Percentiles rank a stretch among this genome's conserved stretches.
phyloP scores from a whole-genome alignment of 2,113 vertebrate species.

The Phylloscopus whistleri region DNA sequence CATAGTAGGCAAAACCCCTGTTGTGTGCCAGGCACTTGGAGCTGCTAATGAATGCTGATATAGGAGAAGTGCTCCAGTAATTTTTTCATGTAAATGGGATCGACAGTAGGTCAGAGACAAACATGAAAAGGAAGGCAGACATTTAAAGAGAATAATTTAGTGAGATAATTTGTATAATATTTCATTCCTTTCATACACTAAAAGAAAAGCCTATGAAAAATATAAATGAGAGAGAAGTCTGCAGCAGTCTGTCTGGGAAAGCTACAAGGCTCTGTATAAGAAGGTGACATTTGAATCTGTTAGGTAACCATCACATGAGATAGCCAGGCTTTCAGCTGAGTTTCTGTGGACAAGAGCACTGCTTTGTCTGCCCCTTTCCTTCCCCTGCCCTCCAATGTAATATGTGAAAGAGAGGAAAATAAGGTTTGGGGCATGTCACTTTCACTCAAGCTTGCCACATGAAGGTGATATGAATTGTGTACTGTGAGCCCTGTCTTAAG shows the following conservation, averaged over 20 bases:
- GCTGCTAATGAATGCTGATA: constrained; percentile 57
- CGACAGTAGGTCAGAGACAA: constrained; percentile 39
- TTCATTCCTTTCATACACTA: constrained; percentile 29
- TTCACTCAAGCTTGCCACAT: not conserved
- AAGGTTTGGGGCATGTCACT: not conserved
- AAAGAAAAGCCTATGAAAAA: constrained; percentile 41
- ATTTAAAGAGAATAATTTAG: constrained; percentile 51
- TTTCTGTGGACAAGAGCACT: not conserved
- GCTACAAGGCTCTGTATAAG: not conserved
- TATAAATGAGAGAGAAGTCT: not conserved
- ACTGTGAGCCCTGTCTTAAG: not conserved
- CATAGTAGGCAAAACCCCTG: constrained; percentile 49
- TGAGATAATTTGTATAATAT: constrained; percentile 46
- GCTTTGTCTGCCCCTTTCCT: not conserved
- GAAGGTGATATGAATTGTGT: not conserved
- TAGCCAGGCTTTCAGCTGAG: not conserved
- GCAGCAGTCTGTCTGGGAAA: not conserved
- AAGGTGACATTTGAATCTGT: not conserved
- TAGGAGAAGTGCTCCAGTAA: constrained; percentile 5
- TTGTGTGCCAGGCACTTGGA: constrained; percentile 21
- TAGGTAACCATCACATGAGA: not conserved
- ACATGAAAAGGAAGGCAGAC: constrained; percentile 46
- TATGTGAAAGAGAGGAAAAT: not conserved
- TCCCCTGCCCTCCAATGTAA: not conserved
- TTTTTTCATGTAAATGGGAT: constrained; percentile 52